Percentiles rank a stretch among this genome's conserved stretches.
These are phyloP conservation scores for Naja naja DNA, from an alignment of 2,113 vertebrate genomes.

Conservation along the genomic window DNA sequence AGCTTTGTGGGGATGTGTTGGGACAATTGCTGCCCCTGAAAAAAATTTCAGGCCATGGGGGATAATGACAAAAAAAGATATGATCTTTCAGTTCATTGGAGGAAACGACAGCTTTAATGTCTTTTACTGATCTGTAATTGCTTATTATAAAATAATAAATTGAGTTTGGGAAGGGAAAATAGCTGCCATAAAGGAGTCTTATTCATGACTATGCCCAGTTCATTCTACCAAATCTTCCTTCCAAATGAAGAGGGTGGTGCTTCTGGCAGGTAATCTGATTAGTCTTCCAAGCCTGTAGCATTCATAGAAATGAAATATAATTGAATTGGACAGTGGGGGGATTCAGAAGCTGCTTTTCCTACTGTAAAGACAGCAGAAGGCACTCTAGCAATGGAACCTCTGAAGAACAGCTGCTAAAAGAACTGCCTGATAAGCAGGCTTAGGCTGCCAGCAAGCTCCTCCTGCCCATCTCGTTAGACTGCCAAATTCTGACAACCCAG, in stretches of 20 bases:
- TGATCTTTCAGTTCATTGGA: background rate
- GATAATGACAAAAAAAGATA: slow-evolving; percentile 25
- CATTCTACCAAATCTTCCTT: slow-evolving; percentile 51
- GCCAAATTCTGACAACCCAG: background rate
- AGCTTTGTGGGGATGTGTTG: background rate
- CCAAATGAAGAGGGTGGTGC: slow-evolving; percentile 39
- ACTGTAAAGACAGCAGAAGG: background rate
- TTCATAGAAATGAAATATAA: slow-evolving; percentile 33
- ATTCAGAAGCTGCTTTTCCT: background rate
- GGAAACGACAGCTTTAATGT: slow-evolving; percentile 18
- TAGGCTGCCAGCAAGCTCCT: background rate
- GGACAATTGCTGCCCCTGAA: background rate
- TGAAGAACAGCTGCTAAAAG: background rate
- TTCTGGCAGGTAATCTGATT: slow-evolving; percentile 32
- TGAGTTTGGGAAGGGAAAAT: slow-evolving; percentile 49
- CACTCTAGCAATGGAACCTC: background rate
- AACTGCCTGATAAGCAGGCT: background rate
- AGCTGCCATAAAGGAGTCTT: slow-evolving; percentile 60
- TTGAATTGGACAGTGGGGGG: background rate
- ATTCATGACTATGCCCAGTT: slow-evolving; percentile 58
- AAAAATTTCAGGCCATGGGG: slow-evolving; percentile 22
- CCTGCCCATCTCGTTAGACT: background rate
- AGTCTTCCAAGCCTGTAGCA: slow-evolving; percentile 21
- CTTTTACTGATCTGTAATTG: slow-evolving; percentile 58
- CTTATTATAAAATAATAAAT: slow-evolving; percentile 64